phyloP scores from a whole-genome alignment of 1,140 invertebrate genomes.

The Drosophila watanabei region DNA sequence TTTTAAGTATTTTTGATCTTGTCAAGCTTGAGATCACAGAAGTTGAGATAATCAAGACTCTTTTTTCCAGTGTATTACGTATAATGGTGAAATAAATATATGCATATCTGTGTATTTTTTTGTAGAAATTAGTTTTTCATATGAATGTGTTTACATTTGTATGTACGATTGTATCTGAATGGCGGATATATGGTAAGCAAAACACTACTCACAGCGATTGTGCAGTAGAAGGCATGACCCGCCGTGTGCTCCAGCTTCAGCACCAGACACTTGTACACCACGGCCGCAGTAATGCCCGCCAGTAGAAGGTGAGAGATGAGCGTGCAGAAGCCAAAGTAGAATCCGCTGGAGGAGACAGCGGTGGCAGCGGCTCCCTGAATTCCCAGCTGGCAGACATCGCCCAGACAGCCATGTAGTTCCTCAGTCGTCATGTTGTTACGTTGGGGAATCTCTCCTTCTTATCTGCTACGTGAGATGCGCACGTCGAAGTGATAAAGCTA shows the following conservation, averaged over 20 bases:
- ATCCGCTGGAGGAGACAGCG: conserved; percentile 6
- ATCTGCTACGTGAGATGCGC: conserved; percentile 66
- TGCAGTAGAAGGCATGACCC: conserved; percentile 79
- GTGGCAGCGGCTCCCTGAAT: no score
- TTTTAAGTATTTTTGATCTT: not conserved
- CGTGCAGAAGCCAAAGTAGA: conserved; percentile 68
- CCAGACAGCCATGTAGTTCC: conserved; percentile 45
- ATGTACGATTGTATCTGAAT: not conserved
- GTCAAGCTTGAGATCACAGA: no score
- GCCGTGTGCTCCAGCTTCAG: conserved; percentile 76
- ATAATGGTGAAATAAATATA: not conserved
- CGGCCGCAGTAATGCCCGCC: conserved; percentile 60
- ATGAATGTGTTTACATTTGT: not conserved
- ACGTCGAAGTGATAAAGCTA: conserved; percentile 62
- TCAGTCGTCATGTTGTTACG: conserved; percentile 32
- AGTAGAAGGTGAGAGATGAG: conserved; percentile 62
- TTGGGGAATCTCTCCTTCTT: conserved; percentile 25
- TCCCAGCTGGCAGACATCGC: conserved; percentile 34
- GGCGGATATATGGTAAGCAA: not conserved
- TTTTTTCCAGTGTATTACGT: not conserved
- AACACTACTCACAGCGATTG: conserved; percentile 68
- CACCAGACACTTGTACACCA: conserved; percentile 70
- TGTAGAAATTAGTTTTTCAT: not conserved
- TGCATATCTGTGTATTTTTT: no score
- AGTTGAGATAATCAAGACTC: not conserved